phyloP scores from a whole-genome alignment of 2,113 vertebrate genomes.

The Phainopepla nitens region DNA sequence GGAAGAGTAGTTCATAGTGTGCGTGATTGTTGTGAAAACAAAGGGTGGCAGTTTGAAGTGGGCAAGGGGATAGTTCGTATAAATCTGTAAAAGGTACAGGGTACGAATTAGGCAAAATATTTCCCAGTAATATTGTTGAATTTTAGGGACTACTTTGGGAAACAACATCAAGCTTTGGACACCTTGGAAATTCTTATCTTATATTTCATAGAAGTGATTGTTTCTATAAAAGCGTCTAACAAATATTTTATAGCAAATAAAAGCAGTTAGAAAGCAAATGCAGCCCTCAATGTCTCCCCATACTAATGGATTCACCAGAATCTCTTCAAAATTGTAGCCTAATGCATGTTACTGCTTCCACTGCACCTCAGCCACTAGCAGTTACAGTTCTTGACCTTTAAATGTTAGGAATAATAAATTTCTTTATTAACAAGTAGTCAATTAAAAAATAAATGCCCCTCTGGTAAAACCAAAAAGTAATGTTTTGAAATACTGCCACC shows the following conservation, averaged over 20 bases:
- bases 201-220: accelerated
- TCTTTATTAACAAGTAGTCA: slow-evolving; percentile 1
- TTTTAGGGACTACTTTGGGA: neutral
- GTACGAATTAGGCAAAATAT: neutral
- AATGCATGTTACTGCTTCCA: neutral
- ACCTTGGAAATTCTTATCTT: neutral
- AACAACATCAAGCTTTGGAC: neutral
- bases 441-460: slow-evolving; percentile 44
- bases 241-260: neutral
- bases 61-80: neutral
- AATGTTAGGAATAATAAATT: slow-evolving; percentile 13
- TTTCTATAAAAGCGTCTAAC: neutral
- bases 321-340: neutral
- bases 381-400: neutral
- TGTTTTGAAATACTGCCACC: slow-evolving; percentile 53
- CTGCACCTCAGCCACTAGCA: neutral
- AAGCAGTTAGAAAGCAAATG: neutral
- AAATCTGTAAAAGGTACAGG: neutral
- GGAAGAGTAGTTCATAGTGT: neutral
- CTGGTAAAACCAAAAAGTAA: neutral
- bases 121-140: neutral
- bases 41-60: neutral
- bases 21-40: neutral
- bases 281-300: neutral
- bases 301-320: neutral